Percentiles rank a stretch among this genome's conserved stretches.
Conservation (phyloP, 2,113 vertebrate genomes). For the Glaucidium brasilianum region DNA sequence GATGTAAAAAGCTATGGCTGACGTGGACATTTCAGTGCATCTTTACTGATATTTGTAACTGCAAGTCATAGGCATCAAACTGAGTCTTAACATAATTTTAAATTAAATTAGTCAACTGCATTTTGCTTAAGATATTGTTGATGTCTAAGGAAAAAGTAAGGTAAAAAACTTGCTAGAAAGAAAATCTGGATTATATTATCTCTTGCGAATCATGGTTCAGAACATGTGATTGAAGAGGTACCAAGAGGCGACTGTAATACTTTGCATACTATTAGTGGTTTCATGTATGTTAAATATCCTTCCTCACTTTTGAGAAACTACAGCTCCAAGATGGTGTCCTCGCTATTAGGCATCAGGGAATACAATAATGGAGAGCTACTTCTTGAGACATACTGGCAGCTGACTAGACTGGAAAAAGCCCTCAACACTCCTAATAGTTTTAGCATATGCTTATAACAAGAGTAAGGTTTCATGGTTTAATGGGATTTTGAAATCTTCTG, state of each 20-base stretch:
- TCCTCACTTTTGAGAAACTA: neutral
- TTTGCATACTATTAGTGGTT: neutral
- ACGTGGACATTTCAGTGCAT: neutral
- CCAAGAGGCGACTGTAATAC: neutral
- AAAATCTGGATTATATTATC: neutral
- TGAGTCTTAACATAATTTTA: neutral
- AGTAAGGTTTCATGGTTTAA: neutral
- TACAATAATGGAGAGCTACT: neutral
- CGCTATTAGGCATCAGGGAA: neutral
- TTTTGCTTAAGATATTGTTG: neutral
- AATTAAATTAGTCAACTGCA: neutral
- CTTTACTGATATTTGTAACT: neutral
- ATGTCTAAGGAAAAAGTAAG: neutral
- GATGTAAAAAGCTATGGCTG: neutral
- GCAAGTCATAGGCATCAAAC: neutral
- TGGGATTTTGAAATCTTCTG: neutral
- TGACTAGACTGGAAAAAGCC: neutral
- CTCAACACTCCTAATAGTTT: neutral
- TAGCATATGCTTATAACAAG: neutral
- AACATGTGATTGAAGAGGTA: rapidly evolving
- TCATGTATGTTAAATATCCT: neutral
- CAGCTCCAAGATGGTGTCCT: neutral
- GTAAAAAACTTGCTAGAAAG: neutral
- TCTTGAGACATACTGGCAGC: neutral
- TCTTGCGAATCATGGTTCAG: neutral